Evolutionary conservation across 2,113 vertebrate genomes (phyloP).

Genomic region (Trochalopteron elliotii): DNA sequence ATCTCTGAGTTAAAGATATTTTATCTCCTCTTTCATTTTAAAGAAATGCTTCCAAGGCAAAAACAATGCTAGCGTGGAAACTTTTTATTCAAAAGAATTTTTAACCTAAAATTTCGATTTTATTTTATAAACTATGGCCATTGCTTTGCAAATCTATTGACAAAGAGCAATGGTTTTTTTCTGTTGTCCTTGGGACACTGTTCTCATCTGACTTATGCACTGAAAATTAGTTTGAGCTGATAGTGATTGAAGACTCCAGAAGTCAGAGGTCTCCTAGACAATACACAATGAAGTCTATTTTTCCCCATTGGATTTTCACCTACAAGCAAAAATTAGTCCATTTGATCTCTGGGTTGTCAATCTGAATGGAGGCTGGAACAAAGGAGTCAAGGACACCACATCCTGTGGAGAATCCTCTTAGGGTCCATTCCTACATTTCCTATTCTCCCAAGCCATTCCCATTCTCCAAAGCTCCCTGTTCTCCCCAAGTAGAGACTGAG

Average conservation of each 20-base stretch:
- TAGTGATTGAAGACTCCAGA: background rate
- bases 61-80: background rate
- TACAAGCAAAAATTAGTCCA: background rate
- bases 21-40: background rate
- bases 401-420: background rate
- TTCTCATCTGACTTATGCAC: background rate
- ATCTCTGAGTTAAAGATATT: background rate
- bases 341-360: background rate
- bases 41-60: background rate
- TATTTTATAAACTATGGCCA: background rate
- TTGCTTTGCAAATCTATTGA: background rate
- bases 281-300: background rate
- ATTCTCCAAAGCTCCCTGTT: background rate
- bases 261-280: slow-evolving; percentile 25
- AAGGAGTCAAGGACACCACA: background rate
- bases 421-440: background rate
- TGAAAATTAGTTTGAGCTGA: background rate
- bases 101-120: background rate
- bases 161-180: background rate
- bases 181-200: background rate
- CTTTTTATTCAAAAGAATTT: background rate
- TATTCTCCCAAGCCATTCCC: no score
- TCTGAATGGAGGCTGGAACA: background rate
- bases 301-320: background rate
- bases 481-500: background rate